These are phyloP conservation scores for Drosophila lowei DNA, from an alignment of 1,140 invertebrate species.

Conservation along the genomic window DNA sequence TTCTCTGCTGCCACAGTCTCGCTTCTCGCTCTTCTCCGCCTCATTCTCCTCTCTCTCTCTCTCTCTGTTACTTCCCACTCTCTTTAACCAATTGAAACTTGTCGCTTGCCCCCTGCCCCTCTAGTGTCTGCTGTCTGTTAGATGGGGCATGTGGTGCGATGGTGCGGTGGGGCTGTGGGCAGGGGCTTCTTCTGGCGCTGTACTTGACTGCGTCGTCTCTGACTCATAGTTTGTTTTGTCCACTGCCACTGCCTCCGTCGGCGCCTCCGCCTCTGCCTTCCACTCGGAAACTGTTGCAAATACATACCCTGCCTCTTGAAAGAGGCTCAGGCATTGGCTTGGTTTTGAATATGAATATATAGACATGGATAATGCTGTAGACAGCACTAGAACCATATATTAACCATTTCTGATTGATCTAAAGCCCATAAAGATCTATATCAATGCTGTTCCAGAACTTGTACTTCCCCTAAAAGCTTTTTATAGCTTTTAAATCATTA, in stretches of 20 bases:
- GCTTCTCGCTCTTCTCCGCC: too few relatives aligned
- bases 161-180: too few relatives aligned
- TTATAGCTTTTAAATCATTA: too few relatives aligned
- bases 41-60: background rate
- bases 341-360: too few relatives aligned
- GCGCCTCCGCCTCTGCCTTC: slow-evolving; percentile 9
- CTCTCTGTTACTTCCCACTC: slow-evolving; percentile 34
- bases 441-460: too few relatives aligned
- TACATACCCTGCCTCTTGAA: slow-evolving; percentile 20
- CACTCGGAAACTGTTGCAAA: slow-evolving; percentile 16
- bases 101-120: slow-evolving; percentile 25
- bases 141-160: too few relatives aligned
- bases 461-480: too few relatives aligned
- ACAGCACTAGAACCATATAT: too few relatives aligned
- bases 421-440: too few relatives aligned
- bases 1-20: slow-evolving; percentile 13
- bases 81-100: slow-evolving; percentile 33
- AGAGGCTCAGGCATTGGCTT: too few relatives aligned
- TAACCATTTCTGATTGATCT: too few relatives aligned
- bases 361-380: too few relatives aligned
- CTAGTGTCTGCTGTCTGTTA: slow-evolving; percentile 11
- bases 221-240: slow-evolving; percentile 39
- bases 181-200: slow-evolving; percentile 5
- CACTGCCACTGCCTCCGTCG: background rate
- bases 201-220: slow-evolving; percentile 37